Evolutionary conservation across 1,140 invertebrate genomes (phyloP).

Genomic region (Coptotermes formosanus): DNA sequence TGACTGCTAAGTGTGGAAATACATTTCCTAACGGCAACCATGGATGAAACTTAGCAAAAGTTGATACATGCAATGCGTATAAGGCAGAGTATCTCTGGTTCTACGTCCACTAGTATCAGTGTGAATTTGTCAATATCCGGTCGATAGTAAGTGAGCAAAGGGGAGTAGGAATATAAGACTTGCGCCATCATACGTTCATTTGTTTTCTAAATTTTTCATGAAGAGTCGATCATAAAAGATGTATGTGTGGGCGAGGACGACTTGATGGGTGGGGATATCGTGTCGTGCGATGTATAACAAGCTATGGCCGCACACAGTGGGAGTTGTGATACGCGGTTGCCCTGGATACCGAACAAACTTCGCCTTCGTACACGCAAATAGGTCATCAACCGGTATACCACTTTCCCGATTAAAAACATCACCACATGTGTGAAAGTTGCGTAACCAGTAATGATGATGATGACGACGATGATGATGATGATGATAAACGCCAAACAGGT

Average conservation of each 20-base stretch:
- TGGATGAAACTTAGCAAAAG: too few relatives aligned
- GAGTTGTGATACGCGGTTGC: slow-evolving; percentile 2
- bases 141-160: background rate
- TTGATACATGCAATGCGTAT: too few relatives aligned
- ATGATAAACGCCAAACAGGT: background rate
- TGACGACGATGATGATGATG: background rate
- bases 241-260: slow-evolving; percentile 11
- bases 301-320: background rate
- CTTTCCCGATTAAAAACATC: background rate
- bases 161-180: slow-evolving; percentile 8
- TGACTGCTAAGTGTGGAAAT: too few relatives aligned
- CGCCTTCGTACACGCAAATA: background rate
- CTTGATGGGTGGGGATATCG: background rate
- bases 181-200: slow-evolving; percentile 18
- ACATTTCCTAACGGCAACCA: too few relatives aligned
- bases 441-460: background rate
- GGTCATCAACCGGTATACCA: background rate
- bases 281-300: background rate
- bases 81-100: too few relatives aligned
- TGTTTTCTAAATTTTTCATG: slow-evolving; percentile 19
- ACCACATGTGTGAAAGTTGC: background rate
- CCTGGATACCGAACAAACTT: slow-evolving; percentile 4
- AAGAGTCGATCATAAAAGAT: slow-evolving; percentile 13
- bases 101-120: background rate
- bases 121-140: background rate